Evolutionary conservation across 1,140 invertebrate species (phyloP), one percentile per base, ranked within the genome.

Genomic region (Calephelis nemesis): DNA sequence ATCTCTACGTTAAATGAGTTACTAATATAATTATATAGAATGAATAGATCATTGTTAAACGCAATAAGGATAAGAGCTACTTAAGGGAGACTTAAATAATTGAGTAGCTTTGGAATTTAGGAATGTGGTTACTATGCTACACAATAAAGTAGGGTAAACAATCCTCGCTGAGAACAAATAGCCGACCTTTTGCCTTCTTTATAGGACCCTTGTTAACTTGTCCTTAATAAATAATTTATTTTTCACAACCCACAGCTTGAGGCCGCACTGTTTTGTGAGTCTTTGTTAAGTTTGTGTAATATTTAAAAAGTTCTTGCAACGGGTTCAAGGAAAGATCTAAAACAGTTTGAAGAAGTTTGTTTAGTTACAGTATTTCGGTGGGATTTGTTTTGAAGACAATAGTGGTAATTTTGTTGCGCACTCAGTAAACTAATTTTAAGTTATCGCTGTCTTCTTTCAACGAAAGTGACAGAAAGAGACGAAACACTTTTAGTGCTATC

Each of bases 191-290:
- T 87, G 85, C 85, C 85, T 89, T 89, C 85, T 91, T 91, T 91
- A 89, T 87, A 81, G 87, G 87, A 83, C 84, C 88, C 85, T 88
- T 91, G 88, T 89, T 91, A 91, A 87, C 88, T 88, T 91, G 84
- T 84, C 84, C 83, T 91, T 87, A 87, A 87, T 91, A 91, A 89
- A 91, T 88, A 88, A 91, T 91, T 89, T 88, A 91, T 88, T 85
- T 87, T 78, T 73, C 73, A 67, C 75, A 70, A 71, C 69, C 68
- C 65, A 67, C 69, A 62, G 62, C 67, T 45, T 19, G 72, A 69
- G 64, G 68, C 73, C 64, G 76, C 74, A 39, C 54, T 39, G 54
- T 60, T 69, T 74, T 73, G 73, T 72, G 70, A 72, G 79, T 79
- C 78, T 85, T 79, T 77, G 76, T 76, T 78, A 82, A 82, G 79